Evolutionary conservation across 2,113 vertebrate species (phyloP).

Genomic region (Apus apus): DNA sequence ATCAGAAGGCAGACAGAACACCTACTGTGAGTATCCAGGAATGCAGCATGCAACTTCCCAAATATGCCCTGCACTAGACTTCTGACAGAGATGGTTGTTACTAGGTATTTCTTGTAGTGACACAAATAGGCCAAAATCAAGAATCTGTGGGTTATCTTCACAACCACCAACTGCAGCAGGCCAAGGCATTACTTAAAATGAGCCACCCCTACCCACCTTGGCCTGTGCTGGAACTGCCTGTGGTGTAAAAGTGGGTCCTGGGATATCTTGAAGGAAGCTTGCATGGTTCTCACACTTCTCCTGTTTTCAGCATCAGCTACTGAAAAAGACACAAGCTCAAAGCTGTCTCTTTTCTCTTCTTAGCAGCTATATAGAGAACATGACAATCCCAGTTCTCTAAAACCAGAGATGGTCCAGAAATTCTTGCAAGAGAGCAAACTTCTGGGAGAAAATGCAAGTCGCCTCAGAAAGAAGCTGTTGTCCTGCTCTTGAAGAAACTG

Average conservation of each 20-base stretch:
- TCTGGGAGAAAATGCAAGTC: neutral
- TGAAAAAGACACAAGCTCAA: neutral
- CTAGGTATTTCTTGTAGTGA: neutral
- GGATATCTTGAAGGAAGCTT: neutral
- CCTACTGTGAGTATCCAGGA: neutral
- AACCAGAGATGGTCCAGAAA: neutral
- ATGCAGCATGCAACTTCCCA: neutral
- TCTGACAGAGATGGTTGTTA: accelerated
- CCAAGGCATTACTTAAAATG: neutral
- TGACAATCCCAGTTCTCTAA: neutral
- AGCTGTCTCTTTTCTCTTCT: neutral
- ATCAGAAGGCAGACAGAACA: neutral
- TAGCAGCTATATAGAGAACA: neutral
- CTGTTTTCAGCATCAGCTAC: neutral
- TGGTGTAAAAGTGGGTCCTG: neutral
- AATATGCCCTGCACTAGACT: neutral
- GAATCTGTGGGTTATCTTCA: neutral
- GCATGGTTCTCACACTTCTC: accelerated
- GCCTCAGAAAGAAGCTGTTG: neutral
- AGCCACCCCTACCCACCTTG: neutral
- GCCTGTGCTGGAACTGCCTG: neutral
- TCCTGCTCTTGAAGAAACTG: neutral
- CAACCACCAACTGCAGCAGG: neutral
- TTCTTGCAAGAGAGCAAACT: neutral
- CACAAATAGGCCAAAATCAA: neutral